A percentile compares a stretch with the other conserved stretches of the same genome.
Evolutionary conservation across 2,888 invertebrate genomes (phyloP).

Genomic region (Aquatica leii): DNA sequence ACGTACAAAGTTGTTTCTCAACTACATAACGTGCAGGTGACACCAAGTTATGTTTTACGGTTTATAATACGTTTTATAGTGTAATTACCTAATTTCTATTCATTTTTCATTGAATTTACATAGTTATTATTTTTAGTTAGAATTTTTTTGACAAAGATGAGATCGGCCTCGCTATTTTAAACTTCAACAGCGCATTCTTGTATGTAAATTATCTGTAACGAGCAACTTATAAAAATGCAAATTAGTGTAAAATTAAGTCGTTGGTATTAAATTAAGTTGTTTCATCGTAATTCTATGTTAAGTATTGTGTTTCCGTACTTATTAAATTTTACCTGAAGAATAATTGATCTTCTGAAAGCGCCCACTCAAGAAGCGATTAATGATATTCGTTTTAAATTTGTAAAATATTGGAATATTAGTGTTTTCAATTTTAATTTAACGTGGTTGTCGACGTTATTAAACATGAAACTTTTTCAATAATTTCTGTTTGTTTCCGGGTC

Average conservation of each 20-base stretch:
- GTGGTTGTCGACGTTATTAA: no score
- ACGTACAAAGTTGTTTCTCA: slow-evolving; percentile 19
- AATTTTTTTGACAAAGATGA: slow-evolving; percentile 40
- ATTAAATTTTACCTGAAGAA: slow-evolving; percentile 23
- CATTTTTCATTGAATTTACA: slow-evolving; percentile 41
- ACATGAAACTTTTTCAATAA: no score
- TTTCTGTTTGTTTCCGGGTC: no score
- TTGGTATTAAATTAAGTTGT: slow-evolving; percentile 36
- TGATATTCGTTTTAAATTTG: background rate
- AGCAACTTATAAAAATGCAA: slow-evolving; percentile 44
- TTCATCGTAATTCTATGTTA: slow-evolving; percentile 22
- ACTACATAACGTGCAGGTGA: slow-evolving; percentile 39
- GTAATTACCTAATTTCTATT: slow-evolving; percentile 48
- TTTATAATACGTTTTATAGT: slow-evolving; percentile 35
- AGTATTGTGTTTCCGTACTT: slow-evolving; percentile 26
- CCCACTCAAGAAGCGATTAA: no score
- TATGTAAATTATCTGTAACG: slow-evolving; percentile 41
- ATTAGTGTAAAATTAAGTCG: slow-evolving; percentile 43
- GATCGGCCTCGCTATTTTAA: slow-evolving; percentile 31
- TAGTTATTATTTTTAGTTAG: slow-evolving; percentile 41
- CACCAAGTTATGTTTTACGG: slow-evolving; percentile 30
- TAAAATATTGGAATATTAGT: no score
- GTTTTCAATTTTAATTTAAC: no score
- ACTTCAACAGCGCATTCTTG: slow-evolving; percentile 41
- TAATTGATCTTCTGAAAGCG: background rate